Evolutionary conservation across 2,797 vertebrate species (phyloP).

Genomic region (Peromyscus melanophrys): DNA sequence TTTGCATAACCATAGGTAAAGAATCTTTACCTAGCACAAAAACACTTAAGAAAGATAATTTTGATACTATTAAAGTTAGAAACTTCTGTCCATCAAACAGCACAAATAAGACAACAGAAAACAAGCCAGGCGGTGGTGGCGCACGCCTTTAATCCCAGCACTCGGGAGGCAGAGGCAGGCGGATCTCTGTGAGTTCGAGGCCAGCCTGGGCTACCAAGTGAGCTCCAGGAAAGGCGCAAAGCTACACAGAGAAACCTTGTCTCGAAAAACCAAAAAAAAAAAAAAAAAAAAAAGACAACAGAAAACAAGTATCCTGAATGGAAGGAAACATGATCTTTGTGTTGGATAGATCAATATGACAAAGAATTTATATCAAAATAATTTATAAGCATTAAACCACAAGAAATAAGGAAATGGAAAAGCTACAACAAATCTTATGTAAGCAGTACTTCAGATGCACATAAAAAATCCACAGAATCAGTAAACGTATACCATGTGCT

Average conservation of each 20-base stretch:
- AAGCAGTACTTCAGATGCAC: slow-evolving; percentile 32
- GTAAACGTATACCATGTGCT: not conserved
- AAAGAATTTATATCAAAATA: slow-evolving; percentile 50
- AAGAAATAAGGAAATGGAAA: slow-evolving; percentile 47
- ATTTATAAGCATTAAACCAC: slow-evolving; percentile 14
- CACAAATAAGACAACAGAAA: slow-evolving; percentile 31
- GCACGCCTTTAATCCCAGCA: no score
- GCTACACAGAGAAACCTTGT: no score
- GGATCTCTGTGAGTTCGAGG: no score
- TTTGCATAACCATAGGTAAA: slow-evolving; percentile 8
- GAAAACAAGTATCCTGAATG: slow-evolving; percentile 20
- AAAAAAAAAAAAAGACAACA: no score
- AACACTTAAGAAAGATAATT: slow-evolving; percentile 51
- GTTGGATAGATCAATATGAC: not conserved
- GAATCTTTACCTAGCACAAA: slow-evolving; percentile 26
- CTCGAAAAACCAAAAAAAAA: no score
- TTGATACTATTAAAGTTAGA: slow-evolving; percentile 1
- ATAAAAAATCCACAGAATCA: not conserved
- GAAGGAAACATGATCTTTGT: not conserved
- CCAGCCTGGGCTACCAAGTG: no score
- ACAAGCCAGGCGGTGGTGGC: no score
- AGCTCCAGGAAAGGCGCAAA: no score
- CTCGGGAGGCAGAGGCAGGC: no score
- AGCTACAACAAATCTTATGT: slow-evolving; percentile 4
- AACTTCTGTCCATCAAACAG: slow-evolving; percentile 38